These are phyloP conservation scores for Drosophila obscura DNA, from an alignment of 1,140 invertebrate species.

Conservation along the genomic window DNA sequence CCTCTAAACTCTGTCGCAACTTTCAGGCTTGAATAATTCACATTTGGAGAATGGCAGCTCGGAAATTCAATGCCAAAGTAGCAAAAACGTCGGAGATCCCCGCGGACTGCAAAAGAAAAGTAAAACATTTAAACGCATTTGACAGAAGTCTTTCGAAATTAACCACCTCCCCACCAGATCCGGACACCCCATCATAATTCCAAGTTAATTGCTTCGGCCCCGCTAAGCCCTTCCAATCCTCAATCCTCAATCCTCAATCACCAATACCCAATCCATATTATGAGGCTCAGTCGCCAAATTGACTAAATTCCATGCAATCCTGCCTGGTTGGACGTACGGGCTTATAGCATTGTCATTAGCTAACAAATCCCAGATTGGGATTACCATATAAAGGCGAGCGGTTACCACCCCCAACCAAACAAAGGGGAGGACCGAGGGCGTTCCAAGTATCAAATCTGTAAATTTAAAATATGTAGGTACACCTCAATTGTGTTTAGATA, in stretches of 20 bases:
- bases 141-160: constrained; percentile 5
- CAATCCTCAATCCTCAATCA: too few relatives aligned
- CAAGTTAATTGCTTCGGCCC: constrained; percentile 61
- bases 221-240: constrained; percentile 20
- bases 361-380: constrained; percentile 56
- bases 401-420: constrained; percentile 25
- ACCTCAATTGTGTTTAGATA: too few relatives aligned
- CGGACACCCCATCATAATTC: constrained; percentile 39
- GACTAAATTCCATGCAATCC: constrained; percentile 9
- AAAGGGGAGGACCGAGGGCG: neutral
- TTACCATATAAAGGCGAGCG: constrained; percentile 41
- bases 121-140: constrained; percentile 50
- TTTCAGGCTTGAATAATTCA: constrained; percentile 64
- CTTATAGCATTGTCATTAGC: constrained; percentile 47
- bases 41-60: constrained; percentile 3
- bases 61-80: constrained; percentile 13
- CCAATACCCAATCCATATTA: constrained; percentile 62
- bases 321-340: neutral
- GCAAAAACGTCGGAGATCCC: neutral
- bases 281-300: constrained; percentile 22
- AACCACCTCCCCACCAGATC: neutral
- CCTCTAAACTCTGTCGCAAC: constrained; percentile 27
- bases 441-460: too few relatives aligned
- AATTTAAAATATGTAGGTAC: too few relatives aligned
- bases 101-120: constrained; percentile 6